Evolutionary conservation across 2,797 vertebrate genomes (phyloP).

Genomic region (Darevskia nairensis): DNA sequence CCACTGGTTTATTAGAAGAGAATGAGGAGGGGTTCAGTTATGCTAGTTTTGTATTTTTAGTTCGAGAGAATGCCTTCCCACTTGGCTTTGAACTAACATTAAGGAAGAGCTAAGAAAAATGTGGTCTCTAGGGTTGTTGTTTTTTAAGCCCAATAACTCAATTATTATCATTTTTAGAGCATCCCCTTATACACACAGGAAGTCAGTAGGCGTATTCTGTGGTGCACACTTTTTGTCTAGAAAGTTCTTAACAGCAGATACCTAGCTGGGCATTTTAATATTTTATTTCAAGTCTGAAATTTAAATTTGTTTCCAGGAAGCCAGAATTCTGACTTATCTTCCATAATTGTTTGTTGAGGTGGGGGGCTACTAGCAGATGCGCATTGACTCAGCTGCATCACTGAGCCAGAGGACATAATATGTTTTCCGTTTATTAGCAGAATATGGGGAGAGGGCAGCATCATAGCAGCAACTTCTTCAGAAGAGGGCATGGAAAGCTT

Average conservation of each 20-base stretch:
- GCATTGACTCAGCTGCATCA: not conserved
- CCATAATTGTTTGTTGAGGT: not conserved
- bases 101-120: conserved; percentile 29
- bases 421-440: conserved; percentile 17
- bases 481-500: conserved; percentile 15
- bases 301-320: not conserved
- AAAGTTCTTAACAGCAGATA: not conserved
- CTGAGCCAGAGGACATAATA: not conserved
- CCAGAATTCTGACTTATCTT: not conserved
- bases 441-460: conserved; percentile 35
- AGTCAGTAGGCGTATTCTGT: not conserved
- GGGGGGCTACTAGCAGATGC: not conserved
- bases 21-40: conserved; percentile 41
- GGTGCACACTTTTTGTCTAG: conserved; percentile 8
- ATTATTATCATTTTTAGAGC: too few relatives aligned
- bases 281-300: conserved; percentile 29
- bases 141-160: not conserved
- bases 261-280: not conserved
- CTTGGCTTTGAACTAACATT: conserved; percentile 45
- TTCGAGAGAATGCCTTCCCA: conserved; percentile 35
- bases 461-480: conserved; percentile 2
- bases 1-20: conserved; percentile 58
- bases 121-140: not conserved
- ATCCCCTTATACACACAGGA: conserved; percentile 10
- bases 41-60: conserved; percentile 53